A percentile compares a stretch with the other conserved stretches of the same genome.
Evolutionary conservation across 2,797 vertebrate species (phyloP).

Genomic region (Aldrovandia affinis): DNA sequence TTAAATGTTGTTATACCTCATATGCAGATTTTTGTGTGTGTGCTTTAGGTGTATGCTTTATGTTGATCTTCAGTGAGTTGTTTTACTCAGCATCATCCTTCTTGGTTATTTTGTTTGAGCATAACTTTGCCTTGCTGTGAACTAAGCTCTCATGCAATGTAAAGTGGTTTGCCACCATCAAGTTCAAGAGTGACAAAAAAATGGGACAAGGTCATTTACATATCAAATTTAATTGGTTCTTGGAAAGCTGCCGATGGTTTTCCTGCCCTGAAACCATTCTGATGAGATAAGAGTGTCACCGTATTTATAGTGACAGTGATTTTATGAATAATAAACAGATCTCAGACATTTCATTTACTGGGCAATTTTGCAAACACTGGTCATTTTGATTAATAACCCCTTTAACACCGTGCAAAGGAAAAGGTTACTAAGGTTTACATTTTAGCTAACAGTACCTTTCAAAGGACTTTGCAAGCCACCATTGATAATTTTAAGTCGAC

Average conservation of each 20-base stretch:
- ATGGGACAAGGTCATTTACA: conserved; percentile 1
- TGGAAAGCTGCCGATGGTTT: not conserved
- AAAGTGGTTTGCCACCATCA: not conserved
- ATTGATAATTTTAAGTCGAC: conserved; percentile 12
- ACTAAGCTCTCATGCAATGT: not conserved
- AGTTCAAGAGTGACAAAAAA: conserved; percentile 8
- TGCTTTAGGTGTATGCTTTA: not conserved
- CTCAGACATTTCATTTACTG: conserved; percentile 15
- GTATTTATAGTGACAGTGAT: conserved; percentile 12
- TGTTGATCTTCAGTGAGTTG: not conserved
- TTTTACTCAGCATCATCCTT: not conserved
- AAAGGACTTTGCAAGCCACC: conserved; percentile 17
- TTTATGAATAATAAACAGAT: conserved; percentile 14
- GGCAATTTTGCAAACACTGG: conserved; percentile 16
- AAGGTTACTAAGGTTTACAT: conserved; percentile 8
- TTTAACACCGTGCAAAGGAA: not conserved
- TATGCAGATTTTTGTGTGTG: too few species aligned
- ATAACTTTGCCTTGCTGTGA: not conserved
- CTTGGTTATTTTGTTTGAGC: not conserved
- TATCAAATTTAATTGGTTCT: conserved; percentile 10
- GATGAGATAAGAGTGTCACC: conserved; percentile 7
- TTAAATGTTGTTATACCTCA: too few species aligned
- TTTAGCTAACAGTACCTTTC: not conserved
- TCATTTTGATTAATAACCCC: conserved; percentile 12
- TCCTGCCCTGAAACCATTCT: conserved; percentile 14